phyloP scores from a whole-genome alignment of 1,140 invertebrate genomes.

The Pogonognathellus flavescens region DNA sequence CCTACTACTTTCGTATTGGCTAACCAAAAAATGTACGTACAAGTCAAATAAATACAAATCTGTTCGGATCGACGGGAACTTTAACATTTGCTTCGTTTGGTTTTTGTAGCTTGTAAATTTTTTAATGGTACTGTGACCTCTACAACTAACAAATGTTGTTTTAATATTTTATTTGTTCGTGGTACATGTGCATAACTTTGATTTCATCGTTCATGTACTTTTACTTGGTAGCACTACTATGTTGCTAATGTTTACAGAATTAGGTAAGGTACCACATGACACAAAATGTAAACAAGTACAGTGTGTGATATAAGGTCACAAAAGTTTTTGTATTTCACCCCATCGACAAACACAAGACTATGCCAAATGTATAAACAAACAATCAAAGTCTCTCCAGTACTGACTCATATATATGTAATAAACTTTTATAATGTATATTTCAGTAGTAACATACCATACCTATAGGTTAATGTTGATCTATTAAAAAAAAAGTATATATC shows the following conservation, averaged over 20 bases:
- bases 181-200: no score
- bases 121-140: no score
- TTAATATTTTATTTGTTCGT: no score
- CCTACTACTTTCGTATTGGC: not conserved
- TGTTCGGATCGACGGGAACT: not conserved
- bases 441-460: no score
- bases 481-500: no score
- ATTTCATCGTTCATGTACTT: no score
- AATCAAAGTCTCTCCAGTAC: not conserved
- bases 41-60: not conserved
- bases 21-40: no score
- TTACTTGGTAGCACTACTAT: no score
- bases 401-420: not conserved
- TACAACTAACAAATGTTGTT: no score
- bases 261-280: not conserved
- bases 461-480: no score
- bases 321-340: not conserved
- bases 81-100: not conserved
- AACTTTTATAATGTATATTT: not conserved
- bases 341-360: conserved; percentile 4
- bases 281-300: not conserved
- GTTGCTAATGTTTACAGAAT: no score
- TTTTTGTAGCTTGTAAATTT: no score
- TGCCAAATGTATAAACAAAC: not conserved
- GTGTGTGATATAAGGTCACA: not conserved